phyloP scores from a whole-genome alignment of 2,113 vertebrate species.

The Phyllopteryx taeniolatus region DNA sequence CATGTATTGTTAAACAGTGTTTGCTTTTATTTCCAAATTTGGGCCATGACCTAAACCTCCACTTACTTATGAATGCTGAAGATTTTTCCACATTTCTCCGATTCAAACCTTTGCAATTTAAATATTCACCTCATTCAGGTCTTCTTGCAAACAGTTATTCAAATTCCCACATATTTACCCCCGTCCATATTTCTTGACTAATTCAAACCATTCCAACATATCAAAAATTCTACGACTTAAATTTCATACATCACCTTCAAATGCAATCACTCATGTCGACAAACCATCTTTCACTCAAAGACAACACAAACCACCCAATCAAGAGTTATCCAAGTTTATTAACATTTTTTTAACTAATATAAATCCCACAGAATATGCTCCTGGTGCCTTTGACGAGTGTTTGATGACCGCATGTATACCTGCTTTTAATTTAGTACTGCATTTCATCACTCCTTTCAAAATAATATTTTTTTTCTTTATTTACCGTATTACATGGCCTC shows the following conservation, averaged over 20 bases:
- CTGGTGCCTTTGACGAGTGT: constrained; percentile 79
- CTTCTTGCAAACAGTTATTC: too few species aligned
- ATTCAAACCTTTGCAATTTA: too few species aligned
- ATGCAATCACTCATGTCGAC: neutral
- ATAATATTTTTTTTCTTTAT: constrained; percentile 55
- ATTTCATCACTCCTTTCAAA: constrained; percentile 84
- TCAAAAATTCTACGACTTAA: neutral
- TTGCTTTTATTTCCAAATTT: neutral
- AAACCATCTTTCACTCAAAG: constrained; percentile 15
- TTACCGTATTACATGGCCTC: constrained; percentile 75
- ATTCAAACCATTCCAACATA: too few species aligned
- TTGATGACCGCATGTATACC: constrained; percentile 85
- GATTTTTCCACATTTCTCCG: neutral
- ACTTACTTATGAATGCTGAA: neutral
- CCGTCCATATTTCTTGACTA: too few species aligned
- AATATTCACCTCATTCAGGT: too few species aligned
- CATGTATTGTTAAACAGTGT: constrained; percentile 50
- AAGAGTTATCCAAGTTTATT: constrained; percentile 99
- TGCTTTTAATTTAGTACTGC: constrained; percentile 81
- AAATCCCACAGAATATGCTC: constrained; percentile 86
- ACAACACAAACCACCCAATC: constrained; percentile 68
- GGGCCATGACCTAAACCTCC: neutral
- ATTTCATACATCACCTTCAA: neutral
- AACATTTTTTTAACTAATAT: constrained; percentile 92
- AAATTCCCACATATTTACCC: too few species aligned